phyloP scores from a whole-genome alignment of 1,140 invertebrate species.

The Caenorhabditis brenneri region DNA sequence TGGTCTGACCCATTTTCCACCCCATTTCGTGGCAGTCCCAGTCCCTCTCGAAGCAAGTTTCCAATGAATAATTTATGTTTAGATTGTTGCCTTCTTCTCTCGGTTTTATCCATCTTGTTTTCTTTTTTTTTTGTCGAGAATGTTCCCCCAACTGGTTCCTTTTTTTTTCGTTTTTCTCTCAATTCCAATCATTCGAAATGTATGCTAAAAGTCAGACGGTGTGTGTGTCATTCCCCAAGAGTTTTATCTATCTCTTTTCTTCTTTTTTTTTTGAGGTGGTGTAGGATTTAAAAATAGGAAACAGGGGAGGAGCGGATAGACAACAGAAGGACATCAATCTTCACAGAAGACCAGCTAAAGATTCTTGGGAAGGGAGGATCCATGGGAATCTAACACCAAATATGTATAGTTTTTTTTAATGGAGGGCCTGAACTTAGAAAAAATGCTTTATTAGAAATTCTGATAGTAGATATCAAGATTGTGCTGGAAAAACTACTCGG shows the following conservation, averaged over 20 bases:
- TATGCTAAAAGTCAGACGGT: neutral
- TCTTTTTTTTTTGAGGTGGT: neutral
- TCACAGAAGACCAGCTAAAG: neutral
- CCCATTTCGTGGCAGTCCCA: neutral
- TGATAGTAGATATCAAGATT: too few relatives aligned
- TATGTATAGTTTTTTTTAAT: too few relatives aligned
- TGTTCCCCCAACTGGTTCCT: neutral
- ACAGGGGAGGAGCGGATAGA: neutral
- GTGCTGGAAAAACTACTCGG: too few relatives aligned
- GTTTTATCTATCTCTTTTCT: neutral
- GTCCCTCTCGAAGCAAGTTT: neutral
- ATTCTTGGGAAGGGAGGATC: too few relatives aligned
- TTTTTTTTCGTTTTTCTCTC: too few relatives aligned
- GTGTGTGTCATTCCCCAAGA: neutral
- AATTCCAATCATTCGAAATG: neutral
- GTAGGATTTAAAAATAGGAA: neutral
- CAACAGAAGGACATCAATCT: neutral
- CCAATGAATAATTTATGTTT: slow-evolving; percentile 5
- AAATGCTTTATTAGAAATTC: too few relatives aligned
- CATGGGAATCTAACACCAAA: too few relatives aligned
- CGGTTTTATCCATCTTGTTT: neutral
- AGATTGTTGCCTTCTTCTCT: neutral
- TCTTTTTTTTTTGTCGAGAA: neutral
- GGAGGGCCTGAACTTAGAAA: too few relatives aligned
- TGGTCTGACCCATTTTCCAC: neutral